Evolutionary conservation across 2,888 invertebrate genomes (phyloP), one percentile per base, ranked within the genome.

Genomic region (Leucophenga montana): DNA sequence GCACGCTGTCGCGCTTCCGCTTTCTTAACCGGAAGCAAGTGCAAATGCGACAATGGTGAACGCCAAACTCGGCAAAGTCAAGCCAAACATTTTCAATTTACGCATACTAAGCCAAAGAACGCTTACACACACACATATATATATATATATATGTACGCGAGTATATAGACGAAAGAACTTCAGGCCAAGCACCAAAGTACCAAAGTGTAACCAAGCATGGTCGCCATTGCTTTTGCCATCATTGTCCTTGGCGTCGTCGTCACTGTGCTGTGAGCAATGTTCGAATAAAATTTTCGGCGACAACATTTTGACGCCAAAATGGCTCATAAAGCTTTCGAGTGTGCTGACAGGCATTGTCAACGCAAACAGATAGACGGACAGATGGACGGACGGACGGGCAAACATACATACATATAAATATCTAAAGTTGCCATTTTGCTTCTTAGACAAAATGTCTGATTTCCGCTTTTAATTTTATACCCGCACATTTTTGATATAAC

Each of bases 271-370:
- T 68, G 61, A n/a, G 68, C 77, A 75, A 77, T 74, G 75, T 71
- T 69, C 18, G 64, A 69, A 44, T 70, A 68, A 69, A 69, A 71
- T 72, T 67, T 54, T 69, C 70, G 64, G 59, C 67, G 69, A 71
- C 79, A 73, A 77, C 83, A 81, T 73, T 83, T 83, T 83, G 86
- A 80, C 85, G 86, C 87, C 86, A 78, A 73, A 82, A 85, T 82
- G 86, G 83, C 80, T 86, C 87, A 86, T 86, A 86, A 87, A 86
- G 84, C 82, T 79, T 78, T 78, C 80, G 79, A 70, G 39, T 39
- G 8, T 73, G 68, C 72, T 70, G 72, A 71, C 71, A 67, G 48
- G 22, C 27, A 20, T 46, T 27, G 50, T 62, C 1, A 44, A 11
- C 13, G 53, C 67, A 68, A 31, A 66, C 20, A 48, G 33, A 67